These are phyloP conservation scores for Melanostoma scalare DNA, from an alignment of 2,888 invertebrate species.

Conservation along the genomic window DNA sequence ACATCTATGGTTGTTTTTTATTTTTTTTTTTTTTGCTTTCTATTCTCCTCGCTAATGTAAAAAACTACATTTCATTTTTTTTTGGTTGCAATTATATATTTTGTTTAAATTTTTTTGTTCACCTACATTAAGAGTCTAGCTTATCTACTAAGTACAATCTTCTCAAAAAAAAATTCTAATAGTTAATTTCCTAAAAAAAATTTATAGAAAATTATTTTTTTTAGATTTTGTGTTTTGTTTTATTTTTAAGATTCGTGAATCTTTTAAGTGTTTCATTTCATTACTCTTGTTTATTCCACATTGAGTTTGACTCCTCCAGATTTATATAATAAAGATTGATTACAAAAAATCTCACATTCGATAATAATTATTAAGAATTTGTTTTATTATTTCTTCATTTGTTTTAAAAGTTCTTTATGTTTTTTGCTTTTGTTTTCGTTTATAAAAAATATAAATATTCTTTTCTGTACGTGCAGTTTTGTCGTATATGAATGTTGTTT, in stretches of 20 bases:
- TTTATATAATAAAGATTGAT: slow-evolving; percentile 61
- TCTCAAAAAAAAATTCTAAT: slow-evolving; percentile 70
- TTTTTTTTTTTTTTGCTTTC: slow-evolving; percentile 27
- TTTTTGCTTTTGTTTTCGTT: slow-evolving; percentile 54
- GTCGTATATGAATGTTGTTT: slow-evolving; percentile 78
- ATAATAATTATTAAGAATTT: slow-evolving; percentile 36
- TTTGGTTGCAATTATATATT: slow-evolving; percentile 72
- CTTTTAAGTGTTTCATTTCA: slow-evolving; percentile 75
- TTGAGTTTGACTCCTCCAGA: slow-evolving; percentile 72
- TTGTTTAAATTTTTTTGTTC: slow-evolving; percentile 74
- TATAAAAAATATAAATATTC: slow-evolving; percentile 74
- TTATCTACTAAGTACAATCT: slow-evolving; percentile 68
- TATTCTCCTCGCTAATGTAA: slow-evolving; percentile 69
- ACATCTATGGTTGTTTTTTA: slow-evolving; percentile 47
- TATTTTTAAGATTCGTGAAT: slow-evolving; percentile 74
- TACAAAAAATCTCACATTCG: slow-evolving; percentile 60
- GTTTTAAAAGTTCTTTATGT: slow-evolving; percentile 20
- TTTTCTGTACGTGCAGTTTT: slow-evolving; percentile 74
- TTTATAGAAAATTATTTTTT: slow-evolving; percentile 74
- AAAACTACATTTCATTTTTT: slow-evolving; percentile 70
- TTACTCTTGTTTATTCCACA: slow-evolving; percentile 66
- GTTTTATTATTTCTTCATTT: slow-evolving; percentile 54
- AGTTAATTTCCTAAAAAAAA: slow-evolving; percentile 78
- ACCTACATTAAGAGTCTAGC: slow-evolving; percentile 77
- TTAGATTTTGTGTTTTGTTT: slow-evolving; percentile 56